Conservation (phyloP, 2,113 vertebrate genomes). For the Trogon melanurus region DNA sequence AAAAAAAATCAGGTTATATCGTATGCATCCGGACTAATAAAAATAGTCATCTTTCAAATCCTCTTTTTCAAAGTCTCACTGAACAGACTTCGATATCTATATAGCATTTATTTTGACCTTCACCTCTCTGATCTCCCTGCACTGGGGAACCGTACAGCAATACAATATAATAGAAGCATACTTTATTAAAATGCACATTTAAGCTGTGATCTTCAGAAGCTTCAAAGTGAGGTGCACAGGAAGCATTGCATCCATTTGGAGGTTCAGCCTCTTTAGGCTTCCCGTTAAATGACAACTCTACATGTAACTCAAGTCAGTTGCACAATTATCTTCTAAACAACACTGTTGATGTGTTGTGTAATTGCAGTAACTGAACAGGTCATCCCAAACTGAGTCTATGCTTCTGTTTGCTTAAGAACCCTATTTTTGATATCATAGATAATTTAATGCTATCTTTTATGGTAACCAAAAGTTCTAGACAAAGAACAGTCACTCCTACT, state of each 20-base stretch:
- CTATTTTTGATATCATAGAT: conserved; percentile 5
- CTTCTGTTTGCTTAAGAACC: background rate
- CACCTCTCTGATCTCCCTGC: conserved; percentile 1
- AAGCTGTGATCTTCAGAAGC: background rate
- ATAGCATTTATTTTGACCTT: conserved; percentile 68
- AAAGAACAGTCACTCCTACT: conserved; percentile 44
- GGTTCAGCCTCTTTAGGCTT: background rate
- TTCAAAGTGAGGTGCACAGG: background rate
- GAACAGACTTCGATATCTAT: conserved; percentile 70
- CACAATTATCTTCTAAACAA: conserved; percentile 12
- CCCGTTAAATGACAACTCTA: background rate
- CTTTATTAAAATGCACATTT: conserved; percentile 40
- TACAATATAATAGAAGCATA: conserved; percentile 9
- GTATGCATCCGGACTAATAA: conserved; percentile 77
- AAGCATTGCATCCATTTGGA: background rate
- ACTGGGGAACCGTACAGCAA: background rate
- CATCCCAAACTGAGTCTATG: background rate
- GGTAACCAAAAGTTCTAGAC: conserved; percentile 1
- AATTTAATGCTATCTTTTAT: conserved; percentile 12
- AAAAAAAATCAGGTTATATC: conserved; percentile 70
- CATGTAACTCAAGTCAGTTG: background rate
- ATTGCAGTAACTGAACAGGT: background rate
- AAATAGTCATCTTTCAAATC: conserved; percentile 80
- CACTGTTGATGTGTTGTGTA: background rate
- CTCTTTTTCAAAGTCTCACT: conserved; percentile 67